phyloP scores from a whole-genome alignment of 2,113 vertebrate species.

The Epinephelus fuscoguttatus region DNA sequence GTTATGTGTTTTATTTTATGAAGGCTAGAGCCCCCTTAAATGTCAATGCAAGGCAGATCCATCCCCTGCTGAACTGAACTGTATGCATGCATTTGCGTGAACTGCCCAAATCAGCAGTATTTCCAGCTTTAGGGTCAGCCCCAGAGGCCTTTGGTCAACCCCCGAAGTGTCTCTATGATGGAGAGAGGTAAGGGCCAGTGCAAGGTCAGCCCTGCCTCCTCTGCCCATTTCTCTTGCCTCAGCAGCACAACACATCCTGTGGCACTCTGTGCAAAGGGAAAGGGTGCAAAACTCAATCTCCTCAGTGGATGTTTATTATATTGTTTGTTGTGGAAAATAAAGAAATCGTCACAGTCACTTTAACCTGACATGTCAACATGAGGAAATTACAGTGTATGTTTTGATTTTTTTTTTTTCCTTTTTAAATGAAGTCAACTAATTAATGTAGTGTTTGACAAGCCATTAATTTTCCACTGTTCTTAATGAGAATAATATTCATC shows the following conservation, averaged over 20 bases:
- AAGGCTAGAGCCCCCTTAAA: constrained; percentile 14
- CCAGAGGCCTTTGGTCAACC: constrained; percentile 55
- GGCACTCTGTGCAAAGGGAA: background rate
- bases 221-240: constrained; percentile 47
- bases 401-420: constrained; percentile 14
- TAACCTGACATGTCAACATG: constrained; percentile 17
- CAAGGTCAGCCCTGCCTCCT: constrained; percentile 66
- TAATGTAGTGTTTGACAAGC: constrained; percentile 65
- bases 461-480: constrained; percentile 70
- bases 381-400: constrained; percentile 26
- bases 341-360: constrained; percentile 14
- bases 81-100: constrained; percentile 35
- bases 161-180: constrained; percentile 65
- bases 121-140: constrained; percentile 36
- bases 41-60: background rate
- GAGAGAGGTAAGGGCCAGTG: constrained; percentile 62
- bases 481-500: constrained; percentile 75
- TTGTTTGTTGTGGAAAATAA: constrained; percentile 9
- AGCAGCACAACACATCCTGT: constrained; percentile 29
- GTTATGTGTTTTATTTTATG: constrained; percentile 33
- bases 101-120: constrained; percentile 52
- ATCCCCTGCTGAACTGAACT: constrained; percentile 13
- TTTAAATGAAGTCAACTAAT: constrained; percentile 58
- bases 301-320: background rate
- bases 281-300: background rate